Evolutionary conservation across 1,140 invertebrate species (phyloP).

Genomic region (Chionoecetes opilio): DNA sequence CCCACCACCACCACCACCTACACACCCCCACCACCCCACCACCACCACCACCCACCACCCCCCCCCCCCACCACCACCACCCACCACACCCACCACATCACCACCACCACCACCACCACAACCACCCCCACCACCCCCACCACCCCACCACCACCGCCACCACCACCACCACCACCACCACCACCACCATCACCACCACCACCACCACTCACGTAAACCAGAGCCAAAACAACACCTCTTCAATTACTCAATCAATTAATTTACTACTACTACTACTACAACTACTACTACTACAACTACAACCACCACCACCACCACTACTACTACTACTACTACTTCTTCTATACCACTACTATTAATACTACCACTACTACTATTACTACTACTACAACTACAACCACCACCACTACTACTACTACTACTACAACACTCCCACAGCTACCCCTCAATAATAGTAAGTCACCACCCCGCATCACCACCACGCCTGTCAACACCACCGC

Average conservation of each 20-base stretch:
- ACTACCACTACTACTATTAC: neutral
- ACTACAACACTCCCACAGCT: neutral
- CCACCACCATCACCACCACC: neutral
- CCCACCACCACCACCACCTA: too few relatives aligned
- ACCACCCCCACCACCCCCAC: too few relatives aligned
- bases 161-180: neutral
- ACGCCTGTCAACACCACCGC: neutral
- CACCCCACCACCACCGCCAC: too few relatives aligned
- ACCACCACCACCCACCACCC: too few relatives aligned
- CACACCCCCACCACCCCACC: too few relatives aligned
- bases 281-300: neutral
- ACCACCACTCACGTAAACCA: neutral
- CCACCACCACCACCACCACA: too few relatives aligned
- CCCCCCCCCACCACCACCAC: too few relatives aligned
- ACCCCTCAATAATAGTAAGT: neutral
- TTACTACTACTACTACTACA: neutral
- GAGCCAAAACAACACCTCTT: too few relatives aligned
- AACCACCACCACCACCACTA: neutral
- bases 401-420: neutral
- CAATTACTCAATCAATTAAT: too few relatives aligned
- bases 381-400: neutral
- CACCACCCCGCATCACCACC: neutral
- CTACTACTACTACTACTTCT: neutral
- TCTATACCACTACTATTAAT: neutral
- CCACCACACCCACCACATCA: too few relatives aligned